Conservation (phyloP, 2,888 invertebrate genomes). For the Melangyna quadrimaculata region DNA sequence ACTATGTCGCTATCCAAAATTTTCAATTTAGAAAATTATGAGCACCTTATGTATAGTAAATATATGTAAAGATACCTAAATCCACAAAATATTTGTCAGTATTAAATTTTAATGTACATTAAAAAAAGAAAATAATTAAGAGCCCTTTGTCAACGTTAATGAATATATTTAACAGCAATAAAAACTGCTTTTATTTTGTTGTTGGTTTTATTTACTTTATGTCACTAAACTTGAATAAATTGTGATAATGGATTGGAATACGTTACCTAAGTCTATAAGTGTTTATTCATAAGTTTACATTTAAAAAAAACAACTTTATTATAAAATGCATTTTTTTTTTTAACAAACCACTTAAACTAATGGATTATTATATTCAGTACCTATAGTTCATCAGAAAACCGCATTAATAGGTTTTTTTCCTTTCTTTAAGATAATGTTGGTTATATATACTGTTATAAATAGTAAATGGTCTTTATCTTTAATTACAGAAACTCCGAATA, state of each 20-base stretch:
- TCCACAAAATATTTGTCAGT: no score
- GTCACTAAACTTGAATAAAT: neutral
- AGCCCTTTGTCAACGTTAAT: neutral
- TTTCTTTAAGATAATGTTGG: neutral
- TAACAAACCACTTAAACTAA: neutral
- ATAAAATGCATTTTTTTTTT: neutral
- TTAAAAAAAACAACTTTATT: neutral
- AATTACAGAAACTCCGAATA: neutral
- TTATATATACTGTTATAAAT: neutral
- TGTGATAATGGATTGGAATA: neutral
- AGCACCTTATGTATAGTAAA: no score
- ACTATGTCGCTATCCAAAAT: no score
- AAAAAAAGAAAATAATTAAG: neutral
- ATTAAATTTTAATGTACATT: no score
- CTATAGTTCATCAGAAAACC: neutral
- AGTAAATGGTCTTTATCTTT: neutral
- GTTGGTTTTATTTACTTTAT: no score
- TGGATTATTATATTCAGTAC: neutral
- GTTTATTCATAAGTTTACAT: constrained; percentile 2
- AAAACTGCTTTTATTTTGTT: neutral
- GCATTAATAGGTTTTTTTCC: neutral
- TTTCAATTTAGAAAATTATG: no score
- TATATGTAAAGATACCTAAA: no score
- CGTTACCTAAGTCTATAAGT: neutral
- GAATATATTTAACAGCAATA: neutral